Conservation (phyloP, 2,888 invertebrate species). For the Brachylomia viminalis region DNA sequence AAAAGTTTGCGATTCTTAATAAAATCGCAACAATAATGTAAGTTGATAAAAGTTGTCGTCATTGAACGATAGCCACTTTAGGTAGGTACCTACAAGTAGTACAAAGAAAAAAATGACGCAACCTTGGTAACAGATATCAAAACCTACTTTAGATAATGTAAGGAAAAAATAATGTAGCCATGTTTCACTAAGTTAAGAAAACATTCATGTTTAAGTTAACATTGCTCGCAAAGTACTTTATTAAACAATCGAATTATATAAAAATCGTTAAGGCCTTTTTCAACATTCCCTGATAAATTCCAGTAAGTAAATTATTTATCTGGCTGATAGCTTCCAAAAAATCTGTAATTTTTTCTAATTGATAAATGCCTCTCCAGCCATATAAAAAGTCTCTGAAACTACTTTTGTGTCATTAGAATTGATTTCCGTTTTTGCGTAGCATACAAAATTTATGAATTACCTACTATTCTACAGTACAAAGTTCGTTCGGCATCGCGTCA, state of each 20-base stretch:
- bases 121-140: conserved; percentile 43
- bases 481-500: conserved; percentile 16
- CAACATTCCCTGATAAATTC: background rate
- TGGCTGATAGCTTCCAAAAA: background rate
- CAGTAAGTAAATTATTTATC: background rate
- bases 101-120: conserved; percentile 43
- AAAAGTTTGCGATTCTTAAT: no score
- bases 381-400: no score
- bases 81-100: background rate
- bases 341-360: background rate
- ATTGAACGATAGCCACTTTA: conserved; percentile 2
- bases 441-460: background rate
- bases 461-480: conserved; percentile 34
- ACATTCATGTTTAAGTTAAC: background rate
- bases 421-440: background rate
- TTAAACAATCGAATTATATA: background rate
- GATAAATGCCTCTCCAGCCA: background rate
- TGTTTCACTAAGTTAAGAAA: background rate
- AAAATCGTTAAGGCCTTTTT: background rate
- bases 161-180: conserved; percentile 3
- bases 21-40: conserved; percentile 15
- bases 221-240: conserved; percentile 1
- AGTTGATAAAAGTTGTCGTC: conserved; percentile 18
- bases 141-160: conserved; percentile 4
- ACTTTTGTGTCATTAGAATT: background rate